Evolutionary conservation across 2,888 invertebrate genomes (phyloP).

Genomic region (Argyresthia albistria): DNA sequence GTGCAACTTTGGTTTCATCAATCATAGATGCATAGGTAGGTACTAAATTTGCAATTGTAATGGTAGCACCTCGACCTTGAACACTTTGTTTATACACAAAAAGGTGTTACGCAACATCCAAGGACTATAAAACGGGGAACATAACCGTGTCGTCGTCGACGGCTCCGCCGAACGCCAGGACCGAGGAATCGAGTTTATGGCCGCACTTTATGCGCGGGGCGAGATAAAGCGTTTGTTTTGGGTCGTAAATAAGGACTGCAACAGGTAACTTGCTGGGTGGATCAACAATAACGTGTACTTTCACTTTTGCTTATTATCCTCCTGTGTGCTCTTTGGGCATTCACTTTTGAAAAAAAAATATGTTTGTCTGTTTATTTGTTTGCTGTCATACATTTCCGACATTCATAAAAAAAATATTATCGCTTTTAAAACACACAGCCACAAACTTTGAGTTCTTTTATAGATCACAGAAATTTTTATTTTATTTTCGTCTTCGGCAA

Average conservation of each 20-base stretch:
- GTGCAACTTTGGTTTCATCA: too few species aligned
- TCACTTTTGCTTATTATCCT: constrained; percentile 20
- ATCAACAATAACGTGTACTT: constrained; percentile 61
- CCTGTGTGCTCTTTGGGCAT: not conserved
- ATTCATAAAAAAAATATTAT: too few species aligned
- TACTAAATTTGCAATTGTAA: constrained; percentile 3
- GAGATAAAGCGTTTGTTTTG: constrained; percentile 72
- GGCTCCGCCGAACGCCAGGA: constrained; percentile 21
- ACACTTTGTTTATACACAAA: constrained; percentile 68
- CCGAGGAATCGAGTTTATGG: constrained; percentile 53
- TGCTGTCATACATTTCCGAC: too few species aligned
- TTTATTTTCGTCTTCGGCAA: too few species aligned
- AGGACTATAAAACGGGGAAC: constrained; percentile 32
- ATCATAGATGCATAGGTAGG: not conserved
- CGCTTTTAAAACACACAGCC: too few species aligned
- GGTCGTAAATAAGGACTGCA: constrained; percentile 70
- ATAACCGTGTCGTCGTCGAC: too few species aligned
- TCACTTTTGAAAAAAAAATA: too few species aligned
- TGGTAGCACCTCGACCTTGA: constrained; percentile 47
- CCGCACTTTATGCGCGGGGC: constrained; percentile 59
- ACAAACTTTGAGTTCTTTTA: too few species aligned
- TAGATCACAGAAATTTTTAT: too few species aligned
- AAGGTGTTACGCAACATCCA: constrained; percentile 57
- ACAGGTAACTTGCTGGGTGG: constrained; percentile 66
- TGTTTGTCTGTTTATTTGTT: not conserved